phyloP scores from a whole-genome alignment of 2,797 vertebrate species.

The Acipenser oxyrinchus region DNA sequence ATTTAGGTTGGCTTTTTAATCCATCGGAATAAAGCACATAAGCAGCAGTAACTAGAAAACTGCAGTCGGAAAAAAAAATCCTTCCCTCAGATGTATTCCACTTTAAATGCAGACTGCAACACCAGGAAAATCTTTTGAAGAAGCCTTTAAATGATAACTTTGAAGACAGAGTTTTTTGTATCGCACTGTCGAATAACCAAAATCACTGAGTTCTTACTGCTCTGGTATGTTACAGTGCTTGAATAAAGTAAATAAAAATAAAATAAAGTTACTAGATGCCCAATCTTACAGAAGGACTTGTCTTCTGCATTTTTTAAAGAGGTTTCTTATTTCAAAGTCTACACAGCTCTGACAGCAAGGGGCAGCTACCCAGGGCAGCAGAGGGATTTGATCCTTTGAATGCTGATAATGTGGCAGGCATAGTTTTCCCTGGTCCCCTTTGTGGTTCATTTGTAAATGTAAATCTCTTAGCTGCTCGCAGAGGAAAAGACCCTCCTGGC shows the following conservation, averaged over 20 bases:
- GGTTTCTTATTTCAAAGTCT: slow-evolving; percentile 8
- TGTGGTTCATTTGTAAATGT: neutral
- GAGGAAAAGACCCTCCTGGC: slow-evolving; percentile 6
- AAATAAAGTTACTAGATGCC: slow-evolving; percentile 17
- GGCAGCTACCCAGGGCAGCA: slow-evolving; percentile 4
- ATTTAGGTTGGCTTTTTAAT: neutral
- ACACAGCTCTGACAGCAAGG: neutral
- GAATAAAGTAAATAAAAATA: slow-evolving; percentile 11
- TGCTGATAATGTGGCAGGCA: slow-evolving; percentile 20
- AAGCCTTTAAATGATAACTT: slow-evolving; percentile 23
- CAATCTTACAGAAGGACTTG: slow-evolving; percentile 7
- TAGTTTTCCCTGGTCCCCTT: neutral
- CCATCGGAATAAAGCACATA: slow-evolving; percentile 23
- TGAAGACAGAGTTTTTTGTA: neutral
- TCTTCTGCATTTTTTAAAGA: slow-evolving; percentile 3
- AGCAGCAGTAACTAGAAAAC: slow-evolving; percentile 26
- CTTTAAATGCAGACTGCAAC: slow-evolving; percentile 35
- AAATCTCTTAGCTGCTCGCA: slow-evolving; percentile 9
- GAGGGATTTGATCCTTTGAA: slow-evolving; percentile 25
- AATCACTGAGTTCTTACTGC: slow-evolving; percentile 17
- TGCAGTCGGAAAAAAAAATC: slow-evolving; percentile 39
- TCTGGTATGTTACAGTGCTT: neutral
- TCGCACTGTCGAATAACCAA: neutral
- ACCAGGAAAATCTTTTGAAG: slow-evolving; percentile 21
- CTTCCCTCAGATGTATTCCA: slow-evolving; percentile 48